A percentile compares a stretch with the other conserved stretches of the same genome.
phyloP scores from a whole-genome alignment of 2,113 vertebrate species.

The Recurvirostra avosetta region DNA sequence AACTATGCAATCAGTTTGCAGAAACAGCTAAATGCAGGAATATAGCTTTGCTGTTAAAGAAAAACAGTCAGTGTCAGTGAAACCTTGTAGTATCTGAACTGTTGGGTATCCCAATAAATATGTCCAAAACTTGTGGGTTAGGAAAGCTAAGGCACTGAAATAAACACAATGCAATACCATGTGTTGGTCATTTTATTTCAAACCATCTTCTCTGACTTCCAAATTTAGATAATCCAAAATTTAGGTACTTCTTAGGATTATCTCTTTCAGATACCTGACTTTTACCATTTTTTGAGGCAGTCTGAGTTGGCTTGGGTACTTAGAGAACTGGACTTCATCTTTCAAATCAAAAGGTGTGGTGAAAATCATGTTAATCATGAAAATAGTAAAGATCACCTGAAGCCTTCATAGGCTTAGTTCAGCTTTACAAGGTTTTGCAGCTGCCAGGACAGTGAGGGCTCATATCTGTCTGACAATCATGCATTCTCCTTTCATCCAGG shows the following conservation, averaged over 20 bases:
- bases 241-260: background rate
- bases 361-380: background rate
- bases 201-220: background rate
- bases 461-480: background rate
- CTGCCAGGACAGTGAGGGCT: background rate
- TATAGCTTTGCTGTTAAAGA: background rate
- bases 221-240: background rate
- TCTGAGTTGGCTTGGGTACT: background rate
- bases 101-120: background rate
- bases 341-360: background rate
- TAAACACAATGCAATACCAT: background rate
- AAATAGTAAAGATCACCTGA: background rate
- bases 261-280: background rate
- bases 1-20: background rate
- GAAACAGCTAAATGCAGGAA: background rate
- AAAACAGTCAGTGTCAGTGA: background rate
- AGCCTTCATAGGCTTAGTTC: background rate
- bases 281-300: background rate
- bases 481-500: background rate
- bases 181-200: background rate
- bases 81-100: background rate
- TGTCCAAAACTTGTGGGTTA: background rate
- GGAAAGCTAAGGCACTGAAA: background rate
- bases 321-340: background rate
- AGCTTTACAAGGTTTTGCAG: background rate